A percentile compares a stretch with the other conserved stretches of the same genome.
phyloP scores from a whole-genome alignment of 2,888 invertebrate genomes.

The Saturnia japonica region DNA sequence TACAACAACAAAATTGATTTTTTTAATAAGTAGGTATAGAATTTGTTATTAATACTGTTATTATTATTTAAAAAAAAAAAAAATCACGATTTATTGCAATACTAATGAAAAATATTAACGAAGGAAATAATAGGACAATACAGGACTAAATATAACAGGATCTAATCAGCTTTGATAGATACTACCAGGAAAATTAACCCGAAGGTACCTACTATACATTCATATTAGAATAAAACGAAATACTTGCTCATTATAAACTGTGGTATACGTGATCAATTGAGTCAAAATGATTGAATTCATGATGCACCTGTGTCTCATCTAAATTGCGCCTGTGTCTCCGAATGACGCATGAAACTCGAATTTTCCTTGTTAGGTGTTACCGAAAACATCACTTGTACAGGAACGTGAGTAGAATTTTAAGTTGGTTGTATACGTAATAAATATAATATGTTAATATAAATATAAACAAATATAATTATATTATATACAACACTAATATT shows the following conservation, averaged over 20 bases:
- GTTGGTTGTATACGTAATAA: background rate
- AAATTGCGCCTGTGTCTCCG: conserved; percentile 25
- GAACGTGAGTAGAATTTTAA: conserved; percentile 4
- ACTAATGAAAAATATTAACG: no score
- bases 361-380: conserved; percentile 38
- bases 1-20: no score
- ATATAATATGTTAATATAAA: background rate
- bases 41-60: no score
- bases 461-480: no score
- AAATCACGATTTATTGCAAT: no score
- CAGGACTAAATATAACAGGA: no score
- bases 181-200: background rate
- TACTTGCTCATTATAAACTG: conserved; percentile 22
- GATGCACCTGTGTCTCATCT: conserved; percentile 30
- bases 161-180: background rate
- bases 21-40: no score
- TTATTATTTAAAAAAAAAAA: no score
- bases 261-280: conserved; percentile 24
- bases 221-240: background rate
- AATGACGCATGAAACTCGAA: conserved; percentile 34
- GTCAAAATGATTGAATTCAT: conserved; percentile 26
- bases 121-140: no score
- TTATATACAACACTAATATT: no score
- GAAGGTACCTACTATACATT: background rate
- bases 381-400: conserved; percentile 21